phyloP scores from a whole-genome alignment of 1,140 invertebrate species.

The Asbolus verrucosus region DNA sequence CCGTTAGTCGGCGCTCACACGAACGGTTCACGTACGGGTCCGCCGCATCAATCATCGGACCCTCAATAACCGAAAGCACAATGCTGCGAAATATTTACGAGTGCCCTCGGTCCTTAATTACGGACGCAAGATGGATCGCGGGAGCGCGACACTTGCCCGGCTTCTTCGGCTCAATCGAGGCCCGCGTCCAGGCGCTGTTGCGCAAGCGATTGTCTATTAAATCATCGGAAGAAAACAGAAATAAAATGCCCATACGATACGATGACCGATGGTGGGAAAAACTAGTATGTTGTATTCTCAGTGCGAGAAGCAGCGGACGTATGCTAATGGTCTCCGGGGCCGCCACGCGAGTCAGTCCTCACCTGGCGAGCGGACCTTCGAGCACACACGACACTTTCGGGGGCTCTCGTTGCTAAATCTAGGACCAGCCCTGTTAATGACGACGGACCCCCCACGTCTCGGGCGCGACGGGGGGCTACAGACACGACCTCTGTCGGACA shows the following conservation, averaged over 20 bases:
- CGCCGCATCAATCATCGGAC: slow-evolving; percentile 32
- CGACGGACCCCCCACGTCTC: slow-evolving; percentile 14
- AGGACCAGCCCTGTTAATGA: no score
- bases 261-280: slow-evolving; percentile 63
- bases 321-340: slow-evolving; percentile 50
- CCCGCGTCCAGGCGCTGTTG: no score
- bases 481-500: slow-evolving; percentile 33
- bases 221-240: slow-evolving; percentile 60
- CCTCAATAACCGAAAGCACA: slow-evolving; percentile 18
- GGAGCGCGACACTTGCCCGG: slow-evolving; percentile 9
- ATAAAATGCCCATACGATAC: slow-evolving; percentile 56
- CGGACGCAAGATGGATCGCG: slow-evolving; percentile 21
- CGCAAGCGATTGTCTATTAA: slow-evolving; percentile 61
- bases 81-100: slow-evolving; percentile 35
- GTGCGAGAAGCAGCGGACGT: slow-evolving; percentile 48
- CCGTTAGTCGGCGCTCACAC: slow-evolving; percentile 23
- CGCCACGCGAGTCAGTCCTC: slow-evolving; percentile 35
- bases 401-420: no score
- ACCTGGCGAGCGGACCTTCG: no score
- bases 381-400: no score
- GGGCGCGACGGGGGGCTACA: slow-evolving; percentile 13
- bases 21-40: not conserved
- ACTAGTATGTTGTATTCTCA: slow-evolving; percentile 61
- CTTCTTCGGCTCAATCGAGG: not conserved
- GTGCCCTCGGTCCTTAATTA: slow-evolving; percentile 18